Evolutionary conservation across 2,113 vertebrate genomes (phyloP).

Genomic region (Neotragus pygmaeus): DNA sequence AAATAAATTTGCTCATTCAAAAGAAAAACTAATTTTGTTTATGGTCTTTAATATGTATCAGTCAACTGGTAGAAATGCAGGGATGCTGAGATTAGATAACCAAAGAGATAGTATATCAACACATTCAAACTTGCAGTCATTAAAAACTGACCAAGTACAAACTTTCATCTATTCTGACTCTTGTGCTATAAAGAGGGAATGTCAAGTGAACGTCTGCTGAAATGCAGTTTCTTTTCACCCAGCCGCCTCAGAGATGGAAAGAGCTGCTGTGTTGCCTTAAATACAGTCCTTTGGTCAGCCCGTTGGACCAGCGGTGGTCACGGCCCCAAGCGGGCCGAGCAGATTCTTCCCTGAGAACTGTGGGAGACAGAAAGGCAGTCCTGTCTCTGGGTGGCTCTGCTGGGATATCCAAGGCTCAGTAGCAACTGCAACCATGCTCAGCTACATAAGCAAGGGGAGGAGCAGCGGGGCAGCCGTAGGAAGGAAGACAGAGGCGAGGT

Average conservation of each 20-base stretch:
- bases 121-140: not conserved
- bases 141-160: not conserved
- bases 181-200: not conserved
- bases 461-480: not conserved
- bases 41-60: not conserved
- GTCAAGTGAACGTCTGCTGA: not conserved
- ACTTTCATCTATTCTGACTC: not conserved
- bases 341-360: not conserved
- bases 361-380: not conserved
- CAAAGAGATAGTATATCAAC: not conserved
- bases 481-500: not conserved
- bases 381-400: not conserved
- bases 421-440: not conserved
- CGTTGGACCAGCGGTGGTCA: not conserved
- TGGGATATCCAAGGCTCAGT: not conserved
- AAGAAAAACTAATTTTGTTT: slow-evolving; percentile 36
- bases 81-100: not conserved
- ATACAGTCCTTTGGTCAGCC: not conserved
- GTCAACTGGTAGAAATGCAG: not conserved
- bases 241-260: not conserved
- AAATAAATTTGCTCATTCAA: slow-evolving; percentile 59
- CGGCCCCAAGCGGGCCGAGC: not conserved
- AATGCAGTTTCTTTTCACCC: not conserved
- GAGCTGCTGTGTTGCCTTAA: not conserved
- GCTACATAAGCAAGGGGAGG: not conserved